A percentile compares a stretch with the other conserved stretches of the same genome.
These are phyloP conservation scores for Oryzias curvinotus DNA, from an alignment of 2,113 vertebrate species.

Conservation along the genomic window DNA sequence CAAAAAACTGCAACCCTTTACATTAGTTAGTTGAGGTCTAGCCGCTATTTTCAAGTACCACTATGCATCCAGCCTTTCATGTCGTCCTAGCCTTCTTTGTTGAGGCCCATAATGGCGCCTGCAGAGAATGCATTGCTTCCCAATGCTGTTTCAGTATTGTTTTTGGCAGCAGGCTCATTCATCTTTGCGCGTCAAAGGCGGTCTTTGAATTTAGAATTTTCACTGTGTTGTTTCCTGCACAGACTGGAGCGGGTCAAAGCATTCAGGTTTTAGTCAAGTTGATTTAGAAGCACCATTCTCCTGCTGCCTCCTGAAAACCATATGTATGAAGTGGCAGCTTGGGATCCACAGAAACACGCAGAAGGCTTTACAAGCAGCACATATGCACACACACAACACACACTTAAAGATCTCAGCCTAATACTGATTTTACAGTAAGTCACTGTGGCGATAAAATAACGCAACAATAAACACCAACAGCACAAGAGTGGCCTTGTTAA, in stretches of 20 bases:
- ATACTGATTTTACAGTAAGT: constrained; percentile 20
- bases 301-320: constrained; percentile 25
- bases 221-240: constrained; percentile 7
- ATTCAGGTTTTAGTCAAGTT: constrained; percentile 50
- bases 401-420: constrained; percentile 3
- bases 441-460: constrained; percentile 28
- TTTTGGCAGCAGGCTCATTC: constrained; percentile 47
- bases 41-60: constrained; percentile 31
- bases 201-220: constrained; percentile 41
- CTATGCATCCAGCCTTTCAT: constrained; percentile 51
- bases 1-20: constrained; percentile 21
- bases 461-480: constrained; percentile 27
- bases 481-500: constrained; percentile 35
- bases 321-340: constrained; percentile 45
- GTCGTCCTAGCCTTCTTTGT: constrained; percentile 38
- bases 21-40: constrained; percentile 28
- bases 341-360: constrained; percentile 11
- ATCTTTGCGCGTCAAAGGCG: constrained; percentile 34
- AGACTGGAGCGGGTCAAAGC: constrained; percentile 28
- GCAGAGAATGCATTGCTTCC: constrained; percentile 53
- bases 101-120: constrained; percentile 49
- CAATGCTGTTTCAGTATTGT: constrained; percentile 55
- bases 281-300: constrained; percentile 35
- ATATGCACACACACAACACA: neutral
- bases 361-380: neutral